Evolutionary conservation across 2,113 vertebrate species (phyloP).

Genomic region (Mobula birostris): DNA sequence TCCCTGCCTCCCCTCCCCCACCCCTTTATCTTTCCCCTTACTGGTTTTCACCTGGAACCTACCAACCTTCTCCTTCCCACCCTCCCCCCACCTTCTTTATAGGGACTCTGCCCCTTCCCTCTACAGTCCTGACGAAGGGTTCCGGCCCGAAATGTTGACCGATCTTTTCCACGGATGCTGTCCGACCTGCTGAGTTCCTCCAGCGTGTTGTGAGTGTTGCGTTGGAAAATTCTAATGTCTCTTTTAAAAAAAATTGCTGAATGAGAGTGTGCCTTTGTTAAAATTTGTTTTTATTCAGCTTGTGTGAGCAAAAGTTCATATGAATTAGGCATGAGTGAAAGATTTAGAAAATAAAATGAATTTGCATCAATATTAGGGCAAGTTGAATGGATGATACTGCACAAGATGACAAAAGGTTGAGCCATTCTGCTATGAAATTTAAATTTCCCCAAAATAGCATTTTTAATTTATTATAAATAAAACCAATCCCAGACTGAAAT

Average conservation of each 20-base stretch:
- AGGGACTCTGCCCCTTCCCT: no score
- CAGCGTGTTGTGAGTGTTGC: no score
- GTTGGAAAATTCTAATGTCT: neutral
- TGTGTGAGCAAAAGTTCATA: neutral
- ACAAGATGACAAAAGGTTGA: neutral
- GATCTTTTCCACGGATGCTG: no score
- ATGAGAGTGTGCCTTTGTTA: neutral
- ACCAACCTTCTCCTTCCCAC: no score
- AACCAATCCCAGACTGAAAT: constrained; percentile 17
- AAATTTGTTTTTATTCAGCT: neutral
- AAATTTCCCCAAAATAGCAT: neutral
- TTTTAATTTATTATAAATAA: constrained; percentile 6
- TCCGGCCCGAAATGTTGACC: no score
- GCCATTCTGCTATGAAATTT: constrained; percentile 16
- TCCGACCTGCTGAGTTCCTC: no score
- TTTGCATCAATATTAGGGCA: neutral
- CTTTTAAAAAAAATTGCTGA: neutral
- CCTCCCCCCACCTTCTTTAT: no score
- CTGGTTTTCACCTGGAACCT: no score
- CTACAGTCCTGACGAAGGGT: no score
- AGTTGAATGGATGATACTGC: neutral
- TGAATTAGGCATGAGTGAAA: neutral
- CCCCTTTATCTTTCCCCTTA: no score
- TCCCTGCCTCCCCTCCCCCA: no score
- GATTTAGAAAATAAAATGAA: neutral